These are phyloP conservation scores for Rhea americana DNA, from an alignment of 2,113 vertebrate species.

Conservation along the genomic window DNA sequence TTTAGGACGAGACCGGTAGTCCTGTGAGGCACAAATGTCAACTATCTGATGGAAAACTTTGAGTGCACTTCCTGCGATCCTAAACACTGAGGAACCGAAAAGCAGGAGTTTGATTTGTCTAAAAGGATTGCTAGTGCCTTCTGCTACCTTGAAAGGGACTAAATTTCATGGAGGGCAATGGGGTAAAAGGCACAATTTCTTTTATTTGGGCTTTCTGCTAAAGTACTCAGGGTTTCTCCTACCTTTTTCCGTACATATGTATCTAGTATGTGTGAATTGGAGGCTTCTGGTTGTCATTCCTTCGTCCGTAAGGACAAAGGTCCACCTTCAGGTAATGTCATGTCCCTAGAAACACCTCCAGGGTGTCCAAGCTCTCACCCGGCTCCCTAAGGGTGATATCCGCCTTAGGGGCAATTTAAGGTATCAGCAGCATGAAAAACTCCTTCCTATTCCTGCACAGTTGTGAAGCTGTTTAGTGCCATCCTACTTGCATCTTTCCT, in stretches of 20 bases:
- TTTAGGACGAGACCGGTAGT: not conserved
- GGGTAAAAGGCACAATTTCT: not conserved
- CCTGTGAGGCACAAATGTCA: not conserved
- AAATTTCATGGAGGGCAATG: not conserved
- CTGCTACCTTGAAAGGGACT: not conserved
- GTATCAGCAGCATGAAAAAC: not conserved
- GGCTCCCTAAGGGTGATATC: not conserved
- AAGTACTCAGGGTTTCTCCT: not conserved
- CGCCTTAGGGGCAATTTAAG: not conserved
- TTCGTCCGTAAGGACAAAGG: too few relatives aligned
- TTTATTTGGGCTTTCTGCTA: not conserved
- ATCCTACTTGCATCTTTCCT: not conserved
- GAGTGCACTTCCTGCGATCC: not conserved
- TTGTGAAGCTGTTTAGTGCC: not conserved
- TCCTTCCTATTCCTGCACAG: not conserved
- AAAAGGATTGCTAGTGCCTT: not conserved
- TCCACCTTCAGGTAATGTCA: not conserved
- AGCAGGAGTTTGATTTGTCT: not conserved
- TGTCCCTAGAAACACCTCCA: rapidly evolving
- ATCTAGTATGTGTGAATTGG: not conserved
- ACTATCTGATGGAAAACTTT: not conserved
- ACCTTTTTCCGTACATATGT: not conserved
- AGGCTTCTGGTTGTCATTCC: not conserved
- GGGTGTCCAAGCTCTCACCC: not conserved
- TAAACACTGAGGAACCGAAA: not conserved